Conservation (phyloP, 2,888 invertebrate species). For the Drosophila aldrichi region DNA sequence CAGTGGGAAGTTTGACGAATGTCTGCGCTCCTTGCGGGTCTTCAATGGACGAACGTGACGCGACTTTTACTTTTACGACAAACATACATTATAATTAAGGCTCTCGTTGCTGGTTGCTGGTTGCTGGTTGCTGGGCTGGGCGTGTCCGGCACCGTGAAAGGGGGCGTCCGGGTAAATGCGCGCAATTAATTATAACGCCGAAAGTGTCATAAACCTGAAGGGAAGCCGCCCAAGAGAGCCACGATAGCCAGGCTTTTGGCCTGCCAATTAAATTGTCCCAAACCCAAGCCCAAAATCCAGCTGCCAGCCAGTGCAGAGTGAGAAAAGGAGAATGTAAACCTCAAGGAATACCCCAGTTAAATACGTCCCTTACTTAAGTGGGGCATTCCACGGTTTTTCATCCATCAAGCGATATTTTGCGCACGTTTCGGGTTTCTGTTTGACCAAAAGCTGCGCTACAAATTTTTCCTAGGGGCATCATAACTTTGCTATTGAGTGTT, state of each 20-base stretch:
- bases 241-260: slow-evolving; percentile 20
- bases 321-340: no score
- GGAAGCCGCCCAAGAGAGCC: slow-evolving; percentile 41
- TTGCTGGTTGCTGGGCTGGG: slow-evolving; percentile 16
- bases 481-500: not conserved
- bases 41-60: slow-evolving; percentile 64
- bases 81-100: slow-evolving; percentile 77
- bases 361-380: not conserved
- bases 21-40: slow-evolving; percentile 17
- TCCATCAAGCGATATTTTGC: slow-evolving; percentile 37
- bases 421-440: slow-evolving; percentile 47
- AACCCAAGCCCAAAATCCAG: slow-evolving; percentile 31
- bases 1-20: slow-evolving; percentile 52
- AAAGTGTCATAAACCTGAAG: slow-evolving; percentile 69
- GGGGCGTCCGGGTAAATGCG: slow-evolving; percentile 36
- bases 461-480: not conserved
- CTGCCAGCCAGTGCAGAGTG: not conserved
- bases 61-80: slow-evolving; percentile 72
- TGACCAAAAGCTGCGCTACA: not conserved
- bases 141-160: slow-evolving; percentile 31
- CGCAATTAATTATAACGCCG: slow-evolving; percentile 70
- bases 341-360: slow-evolving; percentile 35
- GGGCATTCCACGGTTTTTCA: slow-evolving; percentile 27
- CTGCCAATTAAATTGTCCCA: slow-evolving; percentile 55
- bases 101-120: not conserved